These are phyloP conservation scores for Cheirogaleus major DNA, from an alignment of 2,797 vertebrate species.

Conservation along the genomic window DNA sequence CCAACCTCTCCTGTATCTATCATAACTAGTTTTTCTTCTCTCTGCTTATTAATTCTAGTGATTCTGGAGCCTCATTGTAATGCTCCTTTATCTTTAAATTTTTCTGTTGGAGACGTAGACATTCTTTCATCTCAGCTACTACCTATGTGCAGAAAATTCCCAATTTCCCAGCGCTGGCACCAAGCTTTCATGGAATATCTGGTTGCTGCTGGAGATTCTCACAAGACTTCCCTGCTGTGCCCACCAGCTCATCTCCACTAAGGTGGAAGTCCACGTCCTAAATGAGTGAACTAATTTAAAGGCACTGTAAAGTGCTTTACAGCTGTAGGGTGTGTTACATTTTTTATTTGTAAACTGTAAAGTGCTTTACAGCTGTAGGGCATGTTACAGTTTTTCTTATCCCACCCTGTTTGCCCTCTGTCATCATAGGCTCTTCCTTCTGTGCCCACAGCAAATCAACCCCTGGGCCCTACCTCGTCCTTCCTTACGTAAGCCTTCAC, in stretches of 20 bases:
- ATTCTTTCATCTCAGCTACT: not conserved
- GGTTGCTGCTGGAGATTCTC: not conserved
- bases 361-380: not conserved
- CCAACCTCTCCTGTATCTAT: not conserved
- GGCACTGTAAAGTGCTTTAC: not conserved
- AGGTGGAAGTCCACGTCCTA: not conserved
- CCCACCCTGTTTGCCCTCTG: not conserved
- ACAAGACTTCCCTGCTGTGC: not conserved
- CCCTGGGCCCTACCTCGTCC: not conserved
- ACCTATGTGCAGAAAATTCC: not conserved
- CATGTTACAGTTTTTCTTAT: fast-evolving
- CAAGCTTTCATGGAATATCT: not conserved
- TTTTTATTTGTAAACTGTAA: not conserved
- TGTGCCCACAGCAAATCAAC: not conserved
- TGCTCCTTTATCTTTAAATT: not conserved
- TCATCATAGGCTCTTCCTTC: not conserved
- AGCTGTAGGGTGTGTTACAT: fast-evolving
- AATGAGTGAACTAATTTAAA: not conserved
- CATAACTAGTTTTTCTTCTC: not conserved
- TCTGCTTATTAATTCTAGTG: not conserved
- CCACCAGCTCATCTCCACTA: not conserved
- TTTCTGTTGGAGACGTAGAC: not conserved
- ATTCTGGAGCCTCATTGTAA: not conserved
- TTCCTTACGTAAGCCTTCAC: fast-evolving
- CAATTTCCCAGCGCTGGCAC: not conserved